A percentile compares a stretch with the other conserved stretches of the same genome.
These are phyloP conservation scores for Cryptosula pallasiana DNA, from an alignment of 2,888 invertebrate species.

Conservation along the genomic window DNA sequence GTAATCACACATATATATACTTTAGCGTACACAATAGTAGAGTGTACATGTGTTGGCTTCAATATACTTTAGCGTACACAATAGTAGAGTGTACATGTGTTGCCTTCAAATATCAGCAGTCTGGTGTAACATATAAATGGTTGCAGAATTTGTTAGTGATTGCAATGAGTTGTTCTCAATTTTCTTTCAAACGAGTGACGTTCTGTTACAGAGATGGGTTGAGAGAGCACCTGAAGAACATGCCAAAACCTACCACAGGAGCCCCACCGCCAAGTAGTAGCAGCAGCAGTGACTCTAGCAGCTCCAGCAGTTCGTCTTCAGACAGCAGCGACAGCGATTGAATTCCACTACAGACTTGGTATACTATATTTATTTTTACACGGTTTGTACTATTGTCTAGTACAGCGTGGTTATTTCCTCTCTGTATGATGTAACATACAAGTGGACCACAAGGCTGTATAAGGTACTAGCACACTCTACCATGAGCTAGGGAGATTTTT, in stretches of 20 bases:
- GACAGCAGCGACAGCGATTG: constrained; percentile 14
- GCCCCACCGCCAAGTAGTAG: background rate
- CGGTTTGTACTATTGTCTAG: background rate
- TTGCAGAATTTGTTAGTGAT: no score
- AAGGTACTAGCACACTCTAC: background rate
- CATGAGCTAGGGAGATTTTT: background rate
- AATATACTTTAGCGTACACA: no score
- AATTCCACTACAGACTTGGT: background rate
- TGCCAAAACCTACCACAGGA: constrained; percentile 56
- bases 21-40: no score
- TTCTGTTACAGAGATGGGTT: constrained; percentile 66
- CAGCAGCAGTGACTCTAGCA: background rate
- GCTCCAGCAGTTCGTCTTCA: background rate
- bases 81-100: no score
- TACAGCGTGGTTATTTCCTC: background rate
- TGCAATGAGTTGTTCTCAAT: no score
- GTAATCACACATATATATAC: no score
- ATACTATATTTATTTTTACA: background rate
- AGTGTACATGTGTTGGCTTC: no score
- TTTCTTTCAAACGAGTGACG: no score
- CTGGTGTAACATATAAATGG: no score
- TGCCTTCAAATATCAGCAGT: no score
- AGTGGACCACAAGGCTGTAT: background rate
- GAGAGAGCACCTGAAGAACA: constrained; percentile 76
- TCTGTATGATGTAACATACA: background rate